phyloP scores from a whole-genome alignment of 2,888 invertebrate genomes.

The Tortricodes alternella region DNA sequence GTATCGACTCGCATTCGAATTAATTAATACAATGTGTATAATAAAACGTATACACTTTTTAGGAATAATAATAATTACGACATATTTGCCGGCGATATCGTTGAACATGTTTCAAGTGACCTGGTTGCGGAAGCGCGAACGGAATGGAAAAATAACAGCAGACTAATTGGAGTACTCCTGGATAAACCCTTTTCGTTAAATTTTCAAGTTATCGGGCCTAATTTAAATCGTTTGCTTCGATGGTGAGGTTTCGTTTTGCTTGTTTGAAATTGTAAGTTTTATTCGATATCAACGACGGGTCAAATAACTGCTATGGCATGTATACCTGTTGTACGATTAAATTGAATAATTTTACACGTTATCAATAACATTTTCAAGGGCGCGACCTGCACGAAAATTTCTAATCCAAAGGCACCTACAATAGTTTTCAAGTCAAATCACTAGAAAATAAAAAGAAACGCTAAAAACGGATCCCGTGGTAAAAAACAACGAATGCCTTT shows the following conservation, averaged over 20 bases:
- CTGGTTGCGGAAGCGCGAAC: constrained; percentile 61
- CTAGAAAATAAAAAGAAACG: constrained; percentile 5
- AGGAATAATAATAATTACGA: neutral
- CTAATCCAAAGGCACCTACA: neutral
- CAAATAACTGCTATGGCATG: constrained; percentile 3
- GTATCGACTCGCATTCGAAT: too few relatives aligned
- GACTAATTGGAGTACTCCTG: constrained; percentile 79
- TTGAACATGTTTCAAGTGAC: constrained; percentile 43
- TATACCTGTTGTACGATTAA: too few relatives aligned
- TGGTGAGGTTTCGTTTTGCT: constrained; percentile 61
- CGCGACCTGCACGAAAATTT: neutral
- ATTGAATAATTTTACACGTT: neutral
- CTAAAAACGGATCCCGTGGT: constrained; percentile 22
- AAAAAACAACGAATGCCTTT: constrained; percentile 62
- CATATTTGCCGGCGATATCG: constrained; percentile 13
- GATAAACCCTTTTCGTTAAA: constrained; percentile 76
- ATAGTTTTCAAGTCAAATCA: constrained; percentile 11
- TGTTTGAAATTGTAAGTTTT: constrained; percentile 58
- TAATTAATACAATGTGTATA: too few relatives aligned
- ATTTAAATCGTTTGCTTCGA: constrained; percentile 78
- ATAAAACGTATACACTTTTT: neutral
- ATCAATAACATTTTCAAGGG: neutral
- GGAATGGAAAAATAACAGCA: constrained; percentile 80
- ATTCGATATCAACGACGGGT: constrained; percentile 24
- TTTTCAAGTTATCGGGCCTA: constrained; percentile 77